These are phyloP conservation scores for Enteromius unitaeniatus DNA, from an alignment of 2,797 vertebrate species.

Conservation along the genomic window DNA sequence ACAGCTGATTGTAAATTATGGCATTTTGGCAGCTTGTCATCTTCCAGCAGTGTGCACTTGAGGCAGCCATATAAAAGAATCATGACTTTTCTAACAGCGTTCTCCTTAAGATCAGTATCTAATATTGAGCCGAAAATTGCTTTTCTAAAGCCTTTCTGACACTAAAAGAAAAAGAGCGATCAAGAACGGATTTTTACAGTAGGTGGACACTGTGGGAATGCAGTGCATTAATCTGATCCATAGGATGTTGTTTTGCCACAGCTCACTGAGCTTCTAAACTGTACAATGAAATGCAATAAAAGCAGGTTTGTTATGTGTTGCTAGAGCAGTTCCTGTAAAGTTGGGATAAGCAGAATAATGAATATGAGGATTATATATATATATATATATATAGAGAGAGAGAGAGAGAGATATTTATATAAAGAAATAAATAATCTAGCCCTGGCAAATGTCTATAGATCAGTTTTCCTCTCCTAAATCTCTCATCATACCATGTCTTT, in stretches of 20 bases:
- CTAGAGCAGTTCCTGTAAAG: background rate
- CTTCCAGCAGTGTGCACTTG: conserved; percentile 60
- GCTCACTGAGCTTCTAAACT: conserved; percentile 9
- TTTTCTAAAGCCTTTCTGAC: conserved; percentile 75
- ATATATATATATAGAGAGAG: no score
- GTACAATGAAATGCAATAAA: conserved; percentile 10
- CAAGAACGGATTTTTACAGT: conserved; percentile 24
- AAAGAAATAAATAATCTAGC: background rate
- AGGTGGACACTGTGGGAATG: conserved; percentile 25
- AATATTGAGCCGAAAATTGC: conserved; percentile 78
- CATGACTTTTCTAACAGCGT: conserved; percentile 32
- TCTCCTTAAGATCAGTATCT: conserved; percentile 75
- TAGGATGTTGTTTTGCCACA: conserved; percentile 7
- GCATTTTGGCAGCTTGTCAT: conserved; percentile 61
- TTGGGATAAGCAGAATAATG: background rate
- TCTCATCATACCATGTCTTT: conserved; percentile 9
- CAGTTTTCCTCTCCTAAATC: background rate
- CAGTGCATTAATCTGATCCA: conserved; percentile 24
- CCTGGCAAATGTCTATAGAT: background rate
- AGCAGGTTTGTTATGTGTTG: background rate
- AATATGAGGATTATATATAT: background rate
- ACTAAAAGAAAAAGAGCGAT: conserved; percentile 18
- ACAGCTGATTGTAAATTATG: conserved; percentile 65
- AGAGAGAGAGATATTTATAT: no score
- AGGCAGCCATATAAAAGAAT: conserved; percentile 53